Conservation (phyloP, 2,113 vertebrate species). For the Anser cygnoides region DNA sequence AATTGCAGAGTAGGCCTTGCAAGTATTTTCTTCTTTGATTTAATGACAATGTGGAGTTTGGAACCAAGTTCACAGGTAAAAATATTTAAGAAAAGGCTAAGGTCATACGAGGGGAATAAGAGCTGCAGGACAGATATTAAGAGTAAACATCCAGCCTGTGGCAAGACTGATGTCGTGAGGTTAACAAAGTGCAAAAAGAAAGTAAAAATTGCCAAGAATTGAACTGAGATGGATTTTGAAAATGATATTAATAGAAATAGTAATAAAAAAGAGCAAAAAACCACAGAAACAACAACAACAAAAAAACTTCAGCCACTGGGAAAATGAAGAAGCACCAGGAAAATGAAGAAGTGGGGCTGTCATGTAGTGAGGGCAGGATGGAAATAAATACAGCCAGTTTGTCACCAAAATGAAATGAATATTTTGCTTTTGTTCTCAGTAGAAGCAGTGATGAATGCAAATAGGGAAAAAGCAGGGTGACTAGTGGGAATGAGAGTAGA, state of each 20-base stretch:
- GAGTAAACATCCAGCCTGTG: neutral
- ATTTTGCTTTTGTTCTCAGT: neutral
- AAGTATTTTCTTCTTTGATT: neutral
- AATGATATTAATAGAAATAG: neutral
- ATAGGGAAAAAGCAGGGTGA: neutral
- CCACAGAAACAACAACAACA: neutral
- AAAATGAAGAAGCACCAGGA: neutral
- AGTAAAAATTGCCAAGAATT: neutral
- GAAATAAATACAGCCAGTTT: neutral
- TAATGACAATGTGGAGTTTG: neutral
- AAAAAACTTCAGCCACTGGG: neutral
- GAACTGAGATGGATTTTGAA: neutral
- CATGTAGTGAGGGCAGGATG: neutral
- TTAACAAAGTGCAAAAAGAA: neutral
- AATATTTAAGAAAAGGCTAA: neutral
- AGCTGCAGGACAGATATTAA: neutral
- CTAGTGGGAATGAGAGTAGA: neutral
- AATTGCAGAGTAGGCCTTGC: neutral
- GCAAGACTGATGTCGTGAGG: neutral
- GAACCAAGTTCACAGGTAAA: neutral
- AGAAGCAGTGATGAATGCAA: neutral
- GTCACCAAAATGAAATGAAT: neutral
- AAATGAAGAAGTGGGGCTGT: neutral
- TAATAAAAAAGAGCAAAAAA: neutral
- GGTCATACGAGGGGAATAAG: neutral